Evolutionary conservation across 2,888 invertebrate species (phyloP).

Genomic region (Sinopyrophorus schimmeli): DNA sequence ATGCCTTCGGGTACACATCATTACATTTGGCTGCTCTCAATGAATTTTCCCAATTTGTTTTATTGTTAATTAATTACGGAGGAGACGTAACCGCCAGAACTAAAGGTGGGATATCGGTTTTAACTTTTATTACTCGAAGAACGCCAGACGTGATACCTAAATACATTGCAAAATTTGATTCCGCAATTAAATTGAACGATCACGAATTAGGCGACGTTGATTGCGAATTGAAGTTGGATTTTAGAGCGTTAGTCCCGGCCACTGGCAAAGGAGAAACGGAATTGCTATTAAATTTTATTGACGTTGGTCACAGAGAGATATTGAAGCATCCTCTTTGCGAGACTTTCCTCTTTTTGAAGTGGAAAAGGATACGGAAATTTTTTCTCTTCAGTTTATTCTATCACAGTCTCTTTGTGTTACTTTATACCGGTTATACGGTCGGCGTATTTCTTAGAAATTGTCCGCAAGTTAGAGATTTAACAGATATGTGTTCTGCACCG

Average conservation of each 20-base stretch:
- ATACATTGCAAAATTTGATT: slow-evolving; percentile 65
- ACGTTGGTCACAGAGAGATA: slow-evolving; percentile 78
- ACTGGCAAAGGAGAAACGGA: slow-evolving; percentile 70
- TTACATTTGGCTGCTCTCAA: slow-evolving; percentile 82
- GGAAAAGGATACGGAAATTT: slow-evolving; percentile 80
- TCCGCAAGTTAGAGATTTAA: slow-evolving; percentile 36
- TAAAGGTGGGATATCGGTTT: slow-evolving; percentile 77
- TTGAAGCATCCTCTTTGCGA: slow-evolving; percentile 84
- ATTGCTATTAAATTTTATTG: slow-evolving; percentile 70
- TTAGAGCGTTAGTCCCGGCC: slow-evolving; percentile 65
- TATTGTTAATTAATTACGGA: slow-evolving; percentile 73
- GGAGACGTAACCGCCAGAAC: slow-evolving; percentile 81
- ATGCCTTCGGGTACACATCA: slow-evolving; percentile 82
- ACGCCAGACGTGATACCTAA: slow-evolving; percentile 81
- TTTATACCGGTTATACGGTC: slow-evolving; percentile 74
- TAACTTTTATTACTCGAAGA: slow-evolving; percentile 81
- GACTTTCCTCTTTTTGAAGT: slow-evolving; percentile 82
- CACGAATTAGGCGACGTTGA: slow-evolving; percentile 86
- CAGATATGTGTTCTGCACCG: slow-evolving; percentile 41
- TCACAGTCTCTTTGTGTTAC: slow-evolving; percentile 73
- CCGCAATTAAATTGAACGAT: slow-evolving; percentile 76
- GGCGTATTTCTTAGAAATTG: slow-evolving; percentile 63
- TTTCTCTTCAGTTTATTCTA: slow-evolving; percentile 78
- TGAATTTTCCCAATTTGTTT: slow-evolving; percentile 77
- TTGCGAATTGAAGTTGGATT: slow-evolving; percentile 75